Conservation (phyloP, 2,888 invertebrate genomes). For the Gymnoscelis rufifasciata region DNA sequence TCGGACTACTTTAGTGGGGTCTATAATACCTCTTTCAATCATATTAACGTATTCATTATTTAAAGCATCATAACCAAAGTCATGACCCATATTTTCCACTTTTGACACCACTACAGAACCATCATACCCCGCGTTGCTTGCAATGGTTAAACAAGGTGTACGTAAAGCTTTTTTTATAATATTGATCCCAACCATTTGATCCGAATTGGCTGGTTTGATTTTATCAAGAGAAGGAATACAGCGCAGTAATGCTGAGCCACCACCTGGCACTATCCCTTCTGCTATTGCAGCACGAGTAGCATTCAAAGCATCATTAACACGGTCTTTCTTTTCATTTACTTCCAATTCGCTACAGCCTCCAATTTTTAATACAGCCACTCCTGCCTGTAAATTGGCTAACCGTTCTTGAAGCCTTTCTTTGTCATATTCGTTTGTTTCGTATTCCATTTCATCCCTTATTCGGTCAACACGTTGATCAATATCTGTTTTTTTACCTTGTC, state of each 20-base stretch:
- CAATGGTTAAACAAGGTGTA: slow-evolving; percentile 93
- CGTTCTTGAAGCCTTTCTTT: slow-evolving; percentile 94
- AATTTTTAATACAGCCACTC: slow-evolving; percentile 85
- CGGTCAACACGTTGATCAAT: slow-evolving; percentile 88
- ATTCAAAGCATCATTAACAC: slow-evolving; percentile 95
- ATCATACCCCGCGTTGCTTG: slow-evolving; percentile 94
- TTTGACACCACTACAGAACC: slow-evolving; percentile 93
- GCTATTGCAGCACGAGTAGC: slow-evolving; percentile 96
- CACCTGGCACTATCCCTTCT: slow-evolving; percentile 97
- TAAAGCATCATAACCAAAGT: slow-evolving; percentile 92
- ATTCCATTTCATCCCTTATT: slow-evolving; percentile 89
- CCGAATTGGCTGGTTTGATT: slow-evolving; percentile 83
- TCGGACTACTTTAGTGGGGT: slow-evolving; percentile 89
- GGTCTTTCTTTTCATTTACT: slow-evolving; percentile 96
- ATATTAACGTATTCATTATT: slow-evolving; percentile 93
- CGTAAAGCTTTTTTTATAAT: slow-evolving; percentile 91
- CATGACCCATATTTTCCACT: slow-evolving; percentile 85
- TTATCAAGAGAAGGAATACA: slow-evolving; percentile 85
- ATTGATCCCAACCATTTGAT: slow-evolving; percentile 88
- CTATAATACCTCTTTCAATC: slow-evolving; percentile 94
- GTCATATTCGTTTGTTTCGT: slow-evolving; percentile 92
- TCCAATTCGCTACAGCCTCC: slow-evolving; percentile 94
- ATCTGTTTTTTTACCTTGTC: slow-evolving; percentile 88
- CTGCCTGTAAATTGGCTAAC: slow-evolving; percentile 90
- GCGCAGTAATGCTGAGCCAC: slow-evolving; percentile 92